Percentiles rank a stretch among this genome's conserved stretches.
Conservation (phyloP, 2,113 vertebrate species). For the Ptyas mucosa region DNA sequence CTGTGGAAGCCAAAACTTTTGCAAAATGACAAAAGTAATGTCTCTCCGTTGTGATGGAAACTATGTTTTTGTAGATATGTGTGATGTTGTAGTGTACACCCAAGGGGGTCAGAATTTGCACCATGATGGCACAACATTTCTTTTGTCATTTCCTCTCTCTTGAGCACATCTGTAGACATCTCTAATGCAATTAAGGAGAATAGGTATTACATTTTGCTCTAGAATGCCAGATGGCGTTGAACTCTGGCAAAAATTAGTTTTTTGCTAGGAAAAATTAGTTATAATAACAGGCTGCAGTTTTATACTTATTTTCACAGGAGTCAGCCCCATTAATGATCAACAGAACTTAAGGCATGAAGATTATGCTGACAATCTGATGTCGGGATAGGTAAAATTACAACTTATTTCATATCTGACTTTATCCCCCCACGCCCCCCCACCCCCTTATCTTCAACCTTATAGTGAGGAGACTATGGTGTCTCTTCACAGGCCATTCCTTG, state of each 20-base stretch:
- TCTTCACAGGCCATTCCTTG: not conserved
- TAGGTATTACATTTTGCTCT: not conserved
- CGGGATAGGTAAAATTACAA: not conserved
- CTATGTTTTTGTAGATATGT: not conserved
- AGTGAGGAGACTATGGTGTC: not conserved
- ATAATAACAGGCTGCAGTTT: not conserved
- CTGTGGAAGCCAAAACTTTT: not conserved
- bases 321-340: not conserved
- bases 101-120: not conserved
- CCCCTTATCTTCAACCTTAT: not conserved
- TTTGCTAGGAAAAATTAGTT: not conserved
- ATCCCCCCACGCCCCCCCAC: too few relatives aligned
- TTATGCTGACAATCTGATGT: not conserved
- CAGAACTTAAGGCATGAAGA: not conserved
- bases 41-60: not conserved
- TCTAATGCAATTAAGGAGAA: not conserved
- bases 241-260: not conserved
- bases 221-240: not conserved
- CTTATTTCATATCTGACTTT: too few relatives aligned
- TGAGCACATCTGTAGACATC: not conserved
- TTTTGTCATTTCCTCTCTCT: not conserved
- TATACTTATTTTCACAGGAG: not conserved
- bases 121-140: not conserved
- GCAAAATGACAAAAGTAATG: not conserved
- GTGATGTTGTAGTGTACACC: not conserved